Percentiles rank a stretch among this genome's conserved stretches.
These are phyloP conservation scores for Myzus persicae DNA, from an alignment of 1,140 invertebrate genomes.

Conservation along the genomic window DNA sequence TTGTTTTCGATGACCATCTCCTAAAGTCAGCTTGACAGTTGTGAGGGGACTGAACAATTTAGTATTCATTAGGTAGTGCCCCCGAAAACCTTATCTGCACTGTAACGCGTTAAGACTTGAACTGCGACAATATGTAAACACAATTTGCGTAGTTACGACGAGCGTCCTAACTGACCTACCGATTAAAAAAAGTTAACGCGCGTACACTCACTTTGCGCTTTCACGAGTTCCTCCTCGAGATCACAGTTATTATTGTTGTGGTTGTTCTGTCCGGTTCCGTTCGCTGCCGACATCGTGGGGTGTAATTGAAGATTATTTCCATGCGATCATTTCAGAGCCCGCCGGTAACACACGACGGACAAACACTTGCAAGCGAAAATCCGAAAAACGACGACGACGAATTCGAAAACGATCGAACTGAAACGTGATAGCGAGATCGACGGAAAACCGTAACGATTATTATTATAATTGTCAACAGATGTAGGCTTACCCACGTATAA, in stretches of 20 bases:
- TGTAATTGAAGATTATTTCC: background rate
- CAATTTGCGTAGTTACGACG: background rate
- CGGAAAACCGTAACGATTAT: background rate
- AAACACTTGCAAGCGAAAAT: background rate
- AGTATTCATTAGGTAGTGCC: background rate
- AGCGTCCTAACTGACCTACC: background rate
- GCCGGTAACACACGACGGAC: background rate
- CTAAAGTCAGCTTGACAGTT: background rate
- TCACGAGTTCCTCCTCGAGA: slow-evolving; percentile 10
- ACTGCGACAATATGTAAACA: background rate
- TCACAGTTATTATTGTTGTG: background rate
- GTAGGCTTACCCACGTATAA: background rate
- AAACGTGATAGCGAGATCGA: background rate
- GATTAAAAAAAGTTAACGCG: background rate
- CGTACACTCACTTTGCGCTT: slow-evolving; percentile 38
- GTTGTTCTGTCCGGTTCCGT: slow-evolving; percentile 23
- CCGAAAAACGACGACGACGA: background rate
- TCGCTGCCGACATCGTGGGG: slow-evolving; percentile 6
- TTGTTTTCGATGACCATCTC: background rate
- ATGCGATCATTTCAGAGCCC: background rate
- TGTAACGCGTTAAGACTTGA: background rate
- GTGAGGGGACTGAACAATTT: background rate
- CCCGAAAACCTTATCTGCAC: background rate
- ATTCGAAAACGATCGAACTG: background rate
- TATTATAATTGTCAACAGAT: background rate